Evolutionary conservation across 1,140 invertebrate species (phyloP), one percentile per base, ranked within the genome.

Genomic region (Drosophila nannoptera): DNA sequence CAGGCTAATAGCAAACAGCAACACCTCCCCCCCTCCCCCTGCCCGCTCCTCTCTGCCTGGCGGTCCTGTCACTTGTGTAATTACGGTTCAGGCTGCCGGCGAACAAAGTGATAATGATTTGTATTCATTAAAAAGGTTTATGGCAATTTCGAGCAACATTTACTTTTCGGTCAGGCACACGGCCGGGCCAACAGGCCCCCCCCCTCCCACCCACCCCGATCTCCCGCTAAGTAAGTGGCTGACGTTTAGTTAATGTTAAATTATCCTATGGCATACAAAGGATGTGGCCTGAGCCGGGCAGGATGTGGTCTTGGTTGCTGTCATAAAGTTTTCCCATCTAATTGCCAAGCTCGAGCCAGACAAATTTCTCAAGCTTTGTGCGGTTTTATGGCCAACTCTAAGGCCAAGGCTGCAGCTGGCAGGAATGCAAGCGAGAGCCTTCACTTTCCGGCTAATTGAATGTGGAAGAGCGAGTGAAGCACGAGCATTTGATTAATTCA

Each of bases 111-210:
- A 86, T 86, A 86, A 86, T 86, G 81, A 86, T 86, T 86, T 86
- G 81, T 86, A 86, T 86, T 77, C 81, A 84, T 84, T 81, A 81
- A 81, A 86, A 86, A 86, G 81, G 81, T 86, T 86, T 86, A 86
- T 77, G 74, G 81, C 81, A 86, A 86, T 86, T 86, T 86, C 66
- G 71, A 76, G 77, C 74, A 68, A 81, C 74, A 86, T 86, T 83
- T 84, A 84, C 72, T 81, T 78, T 65, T 64, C 31, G 62, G 70
- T 52, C 59, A 31, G 42, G 58, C 52, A 7, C n/a, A 56, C 35
- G 12, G 33, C 55, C 48, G 46, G 36, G 40, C 40, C 11, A n/a
- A n/a, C 32, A 8, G 16, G 9, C 8, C 5, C 32, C 52, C 8
- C 9, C 35, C 36, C 8, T 11, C 12, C 5, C 0, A 4, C 0